phyloP scores from a whole-genome alignment of 2,113 vertebrate species.

The Eclectus roratus region DNA sequence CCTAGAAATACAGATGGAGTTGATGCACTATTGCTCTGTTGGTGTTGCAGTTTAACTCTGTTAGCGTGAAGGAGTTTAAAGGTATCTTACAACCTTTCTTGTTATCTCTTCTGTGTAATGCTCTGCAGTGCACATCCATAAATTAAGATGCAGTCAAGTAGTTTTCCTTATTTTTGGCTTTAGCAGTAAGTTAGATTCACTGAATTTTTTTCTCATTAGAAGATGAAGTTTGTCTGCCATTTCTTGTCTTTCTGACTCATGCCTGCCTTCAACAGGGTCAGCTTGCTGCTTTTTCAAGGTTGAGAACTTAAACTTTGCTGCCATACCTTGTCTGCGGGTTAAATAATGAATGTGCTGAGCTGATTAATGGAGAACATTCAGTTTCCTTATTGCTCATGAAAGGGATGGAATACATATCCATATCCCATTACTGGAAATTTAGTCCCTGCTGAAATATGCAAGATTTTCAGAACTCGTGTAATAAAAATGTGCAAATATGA shows the following conservation, averaged over 20 bases:
- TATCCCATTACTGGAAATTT: constrained; percentile 11
- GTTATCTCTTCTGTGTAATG: not conserved
- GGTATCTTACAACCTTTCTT: not conserved
- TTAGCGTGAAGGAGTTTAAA: not conserved
- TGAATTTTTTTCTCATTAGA: not conserved
- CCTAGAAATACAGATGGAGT: not conserved
- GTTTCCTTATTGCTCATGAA: constrained; percentile 51
- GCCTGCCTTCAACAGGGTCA: constrained; percentile 14
- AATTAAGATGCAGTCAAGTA: not conserved
- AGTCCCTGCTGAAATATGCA: constrained; percentile 19
- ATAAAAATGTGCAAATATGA: not conserved
- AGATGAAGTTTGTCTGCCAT: not conserved
- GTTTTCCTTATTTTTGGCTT: not conserved
- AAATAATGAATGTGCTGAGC: constrained; percentile 43
- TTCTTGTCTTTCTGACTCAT: constrained; percentile 2
- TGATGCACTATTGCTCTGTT: not conserved
- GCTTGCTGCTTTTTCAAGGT: not conserved
- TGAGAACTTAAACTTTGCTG: constrained; percentile 43
- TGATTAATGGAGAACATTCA: constrained; percentile 34
- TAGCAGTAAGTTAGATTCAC: not conserved
- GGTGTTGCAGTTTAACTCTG: not conserved
- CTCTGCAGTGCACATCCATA: not conserved
- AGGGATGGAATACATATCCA: not conserved
- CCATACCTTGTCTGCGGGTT: not conserved
- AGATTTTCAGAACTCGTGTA: not conserved